phyloP scores from a whole-genome alignment of 2,113 vertebrate species.

The Cynocephalus volans region DNA sequence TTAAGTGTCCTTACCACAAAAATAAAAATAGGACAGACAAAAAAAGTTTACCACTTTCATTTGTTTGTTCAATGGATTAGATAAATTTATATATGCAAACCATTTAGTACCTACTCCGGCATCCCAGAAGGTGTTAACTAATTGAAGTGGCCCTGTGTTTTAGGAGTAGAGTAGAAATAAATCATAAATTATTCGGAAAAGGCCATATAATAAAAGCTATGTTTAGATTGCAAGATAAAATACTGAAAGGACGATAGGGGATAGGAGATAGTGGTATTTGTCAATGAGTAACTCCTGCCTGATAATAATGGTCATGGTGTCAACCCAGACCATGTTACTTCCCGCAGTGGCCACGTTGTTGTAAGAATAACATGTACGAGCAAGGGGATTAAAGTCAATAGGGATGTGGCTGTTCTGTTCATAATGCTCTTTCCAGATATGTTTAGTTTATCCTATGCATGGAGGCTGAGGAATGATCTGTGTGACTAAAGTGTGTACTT shows the following conservation, averaged over 20 bases:
- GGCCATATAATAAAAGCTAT: neutral
- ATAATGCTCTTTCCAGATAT: neutral
- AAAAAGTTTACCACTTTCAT: neutral
- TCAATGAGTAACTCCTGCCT: neutral
- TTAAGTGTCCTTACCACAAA: neutral
- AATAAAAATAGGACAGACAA: neutral
- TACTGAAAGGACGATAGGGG: neutral
- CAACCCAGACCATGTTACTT: neutral
- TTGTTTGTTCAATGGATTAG: neutral
- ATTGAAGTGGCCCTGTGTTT: neutral
- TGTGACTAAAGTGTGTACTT: neutral
- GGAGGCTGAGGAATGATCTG: neutral
- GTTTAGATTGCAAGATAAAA: neutral
- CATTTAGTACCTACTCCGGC: neutral
- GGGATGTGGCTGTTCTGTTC: neutral
- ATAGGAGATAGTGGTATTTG: neutral
- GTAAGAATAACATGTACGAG: neutral
- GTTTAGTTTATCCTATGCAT: neutral
- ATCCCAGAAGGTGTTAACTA: neutral
- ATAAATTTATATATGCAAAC: neutral
- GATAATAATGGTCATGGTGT: neutral
- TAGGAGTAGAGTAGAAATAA: neutral
- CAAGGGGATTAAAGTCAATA: neutral
- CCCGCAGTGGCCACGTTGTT: neutral
- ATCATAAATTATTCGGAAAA: conserved; percentile 4